A percentile compares a stretch with the other conserved stretches of the same genome.
Evolutionary conservation across 2,888 invertebrate species (phyloP).

Genomic region (Spialia ferax): DNA sequence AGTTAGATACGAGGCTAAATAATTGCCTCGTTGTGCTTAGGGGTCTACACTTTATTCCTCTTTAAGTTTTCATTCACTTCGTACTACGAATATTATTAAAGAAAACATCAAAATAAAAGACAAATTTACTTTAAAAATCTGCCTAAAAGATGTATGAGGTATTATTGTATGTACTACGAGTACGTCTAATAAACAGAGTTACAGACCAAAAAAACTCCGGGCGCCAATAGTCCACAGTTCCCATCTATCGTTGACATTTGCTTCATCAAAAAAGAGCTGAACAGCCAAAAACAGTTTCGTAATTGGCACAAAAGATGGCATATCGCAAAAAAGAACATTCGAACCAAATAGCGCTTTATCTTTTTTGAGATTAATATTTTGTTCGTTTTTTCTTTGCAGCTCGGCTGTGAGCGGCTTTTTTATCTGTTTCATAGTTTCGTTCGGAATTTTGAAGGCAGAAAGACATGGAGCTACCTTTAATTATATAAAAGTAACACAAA

Average conservation of each 20-base stretch:
- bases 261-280: slow-evolving; percentile 56
- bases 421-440: slow-evolving; percentile 67
- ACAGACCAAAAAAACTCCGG: slow-evolving; percentile 18
- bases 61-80: background rate
- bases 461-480: slow-evolving; percentile 48
- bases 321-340: slow-evolving; percentile 72
- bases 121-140: too few relatives aligned
- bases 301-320: slow-evolving; percentile 83
- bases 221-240: slow-evolving; percentile 61
- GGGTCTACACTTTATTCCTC: slow-evolving; percentile 33
- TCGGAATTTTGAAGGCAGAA: slow-evolving; percentile 52
- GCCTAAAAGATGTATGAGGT: too few relatives aligned
- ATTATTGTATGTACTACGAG: too few relatives aligned
- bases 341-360: slow-evolving; percentile 70
- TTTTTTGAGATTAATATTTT: slow-evolving; percentile 78
- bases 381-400: slow-evolving; percentile 70
- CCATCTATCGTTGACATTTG: slow-evolving; percentile 68
- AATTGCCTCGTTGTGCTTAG: slow-evolving; percentile 54
- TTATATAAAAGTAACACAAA: background rate
- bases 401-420: slow-evolving; percentile 67
- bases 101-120: too few relatives aligned
- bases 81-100: too few relatives aligned
- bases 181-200: too few relatives aligned
- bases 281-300: slow-evolving; percentile 67
- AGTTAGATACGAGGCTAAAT: slow-evolving; percentile 58